phyloP scores from a whole-genome alignment of 2,888 invertebrate species.

The Imbricaverruca yamaguchii region DNA sequence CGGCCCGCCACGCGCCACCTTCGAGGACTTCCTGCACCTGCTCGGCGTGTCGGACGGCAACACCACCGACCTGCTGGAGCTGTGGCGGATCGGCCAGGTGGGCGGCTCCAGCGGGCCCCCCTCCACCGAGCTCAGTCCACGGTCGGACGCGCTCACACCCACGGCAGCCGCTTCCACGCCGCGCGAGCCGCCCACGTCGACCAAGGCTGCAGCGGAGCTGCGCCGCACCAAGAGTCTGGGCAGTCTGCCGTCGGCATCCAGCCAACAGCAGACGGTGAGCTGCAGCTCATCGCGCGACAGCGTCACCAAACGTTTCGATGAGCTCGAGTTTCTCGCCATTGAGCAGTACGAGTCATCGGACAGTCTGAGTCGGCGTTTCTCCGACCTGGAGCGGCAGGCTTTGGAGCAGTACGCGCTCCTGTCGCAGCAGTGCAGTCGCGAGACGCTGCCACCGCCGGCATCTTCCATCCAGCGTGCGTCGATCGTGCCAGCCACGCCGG shows the following conservation, averaged over 20 bases:
- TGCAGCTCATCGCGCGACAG: not conserved
- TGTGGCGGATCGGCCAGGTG: slow-evolving; percentile 14
- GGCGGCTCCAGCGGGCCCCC: slow-evolving; percentile 7
- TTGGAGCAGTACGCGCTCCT: slow-evolving; percentile 8
- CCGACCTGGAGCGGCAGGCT: slow-evolving; percentile 11
- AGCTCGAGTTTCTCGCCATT: slow-evolving; percentile 20
- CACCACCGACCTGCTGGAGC: slow-evolving; percentile 1
- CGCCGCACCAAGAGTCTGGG: slow-evolving; percentile 8
- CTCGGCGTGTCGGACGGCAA: slow-evolving; percentile 14
- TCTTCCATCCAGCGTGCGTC: not conserved
- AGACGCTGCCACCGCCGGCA: not conserved
- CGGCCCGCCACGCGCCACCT: not conserved
- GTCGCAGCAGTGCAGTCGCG: not conserved
- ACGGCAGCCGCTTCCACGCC: not conserved
- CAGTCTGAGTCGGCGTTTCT: slow-evolving; percentile 10
- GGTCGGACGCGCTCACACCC: slow-evolving; percentile 1
- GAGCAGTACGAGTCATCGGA: slow-evolving; percentile 14
- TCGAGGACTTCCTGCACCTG: slow-evolving; percentile 11
- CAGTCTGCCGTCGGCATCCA: not conserved
- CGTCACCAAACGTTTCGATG: slow-evolving; percentile 3
- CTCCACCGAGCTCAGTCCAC: slow-evolving; percentile 3
- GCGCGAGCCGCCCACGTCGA: not conserved
- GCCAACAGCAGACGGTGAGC: slow-evolving; percentile 1
- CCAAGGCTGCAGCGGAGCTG: not conserved
- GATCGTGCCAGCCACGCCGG: not conserved